These are phyloP conservation scores for Vipera latastei DNA, from an alignment of 2,797 vertebrate genomes.

Conservation along the genomic window DNA sequence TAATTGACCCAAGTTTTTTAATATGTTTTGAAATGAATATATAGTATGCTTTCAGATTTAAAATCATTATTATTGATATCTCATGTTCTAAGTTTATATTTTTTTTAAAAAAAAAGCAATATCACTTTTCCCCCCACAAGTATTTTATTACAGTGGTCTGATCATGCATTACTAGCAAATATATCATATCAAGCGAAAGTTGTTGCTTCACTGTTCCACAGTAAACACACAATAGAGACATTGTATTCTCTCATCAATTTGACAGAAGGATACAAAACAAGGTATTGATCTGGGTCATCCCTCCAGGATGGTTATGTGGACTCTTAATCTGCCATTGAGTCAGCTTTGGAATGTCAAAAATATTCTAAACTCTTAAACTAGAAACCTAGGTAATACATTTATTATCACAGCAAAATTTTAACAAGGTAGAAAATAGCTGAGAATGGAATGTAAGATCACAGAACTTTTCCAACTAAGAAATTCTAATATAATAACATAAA, in stretches of 20 bases:
- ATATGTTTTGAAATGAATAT: not conserved
- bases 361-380: constrained; percentile 49
- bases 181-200: constrained; percentile 59
- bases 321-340: constrained; percentile 58
- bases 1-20: not conserved
- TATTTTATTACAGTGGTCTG: constrained; percentile 61
- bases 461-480: not conserved
- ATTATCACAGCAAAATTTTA: not conserved
- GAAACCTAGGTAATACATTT: constrained; percentile 44
- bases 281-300: constrained; percentile 78
- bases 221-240: constrained; percentile 71
- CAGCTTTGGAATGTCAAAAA: constrained; percentile 68
- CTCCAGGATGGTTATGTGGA: constrained; percentile 57
- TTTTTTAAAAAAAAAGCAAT: constrained; percentile 56
- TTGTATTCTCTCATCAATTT: constrained; percentile 67
- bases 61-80: not conserved
- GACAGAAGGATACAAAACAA: constrained; percentile 76
- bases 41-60: not conserved
- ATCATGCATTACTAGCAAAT: constrained; percentile 64
- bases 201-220: constrained; percentile 61
- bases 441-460: not conserved
- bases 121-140: constrained; percentile 60
- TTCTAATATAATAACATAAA: not conserved
- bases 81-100: not conserved
- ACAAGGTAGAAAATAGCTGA: not conserved